Percentiles rank a stretch among this genome's conserved stretches.
phyloP scores from a whole-genome alignment of 1,140 invertebrate species.

The Pseudomyrmex gracilis region DNA sequence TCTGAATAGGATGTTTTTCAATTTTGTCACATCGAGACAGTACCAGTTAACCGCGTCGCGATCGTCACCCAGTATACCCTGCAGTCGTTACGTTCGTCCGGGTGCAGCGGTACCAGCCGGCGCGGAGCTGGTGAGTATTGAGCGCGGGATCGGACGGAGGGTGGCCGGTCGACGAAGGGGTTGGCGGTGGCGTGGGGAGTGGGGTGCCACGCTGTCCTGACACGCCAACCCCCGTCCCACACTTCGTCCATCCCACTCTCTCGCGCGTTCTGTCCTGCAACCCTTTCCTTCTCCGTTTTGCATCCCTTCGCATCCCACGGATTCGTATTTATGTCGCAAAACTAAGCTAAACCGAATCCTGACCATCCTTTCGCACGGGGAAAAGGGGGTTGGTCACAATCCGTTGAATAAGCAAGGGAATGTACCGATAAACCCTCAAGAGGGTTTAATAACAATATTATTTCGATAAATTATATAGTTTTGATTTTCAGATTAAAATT shows the following conservation, averaged over 20 bases:
- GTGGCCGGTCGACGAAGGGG: constrained; percentile 59
- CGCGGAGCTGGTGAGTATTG: constrained; percentile 63
- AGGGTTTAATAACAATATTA: constrained; percentile 13
- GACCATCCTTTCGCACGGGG: constrained; percentile 16
- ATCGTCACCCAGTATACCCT: constrained; percentile 59
- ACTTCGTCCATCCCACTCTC: constrained; percentile 20
- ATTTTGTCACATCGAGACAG: not conserved
- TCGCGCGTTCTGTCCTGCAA: constrained; percentile 45
- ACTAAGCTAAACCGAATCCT: constrained; percentile 30
- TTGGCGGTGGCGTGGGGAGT: constrained; percentile 41
- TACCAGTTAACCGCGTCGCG: constrained; percentile 44
- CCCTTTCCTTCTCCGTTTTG: constrained; percentile 29
- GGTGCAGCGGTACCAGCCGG: constrained; percentile 60
- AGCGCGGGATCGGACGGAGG: constrained; percentile 62
- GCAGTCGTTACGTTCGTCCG: constrained; percentile 56
- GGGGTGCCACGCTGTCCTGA: constrained; percentile 53
- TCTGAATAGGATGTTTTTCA: not conserved
- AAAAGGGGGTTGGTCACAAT: too few relatives aligned
- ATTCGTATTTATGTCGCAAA: constrained; percentile 40
- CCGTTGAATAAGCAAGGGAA: not conserved
- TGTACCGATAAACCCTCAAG: not conserved
- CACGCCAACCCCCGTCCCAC: constrained; percentile 33
- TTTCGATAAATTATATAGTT: not conserved
- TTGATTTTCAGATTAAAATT: too few relatives aligned
- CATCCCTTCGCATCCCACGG: not conserved